phyloP scores from a whole-genome alignment of 2,113 vertebrate species.

The Chloropsis cyanopogon region DNA sequence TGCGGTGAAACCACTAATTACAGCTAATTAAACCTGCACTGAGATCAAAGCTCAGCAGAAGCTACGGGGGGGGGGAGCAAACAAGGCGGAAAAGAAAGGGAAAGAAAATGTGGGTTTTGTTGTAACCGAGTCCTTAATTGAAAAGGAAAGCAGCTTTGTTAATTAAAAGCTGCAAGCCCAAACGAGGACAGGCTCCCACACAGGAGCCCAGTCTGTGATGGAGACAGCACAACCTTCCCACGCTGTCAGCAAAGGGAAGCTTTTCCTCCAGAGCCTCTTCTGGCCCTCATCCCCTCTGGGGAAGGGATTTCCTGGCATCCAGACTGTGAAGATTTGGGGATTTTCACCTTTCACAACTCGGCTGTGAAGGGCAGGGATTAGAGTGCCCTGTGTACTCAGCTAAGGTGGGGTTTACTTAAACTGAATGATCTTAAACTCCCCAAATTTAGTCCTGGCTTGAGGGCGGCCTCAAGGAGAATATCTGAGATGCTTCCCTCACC shows the following conservation, averaged over 20 bases:
- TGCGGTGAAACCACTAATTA: constrained; percentile 46
- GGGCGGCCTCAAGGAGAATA: not conserved
- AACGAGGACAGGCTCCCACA: not conserved
- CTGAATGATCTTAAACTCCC: fast-evolving
- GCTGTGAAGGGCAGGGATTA: fast-evolving
- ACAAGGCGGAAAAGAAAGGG: constrained; percentile 22
- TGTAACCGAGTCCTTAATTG: constrained; percentile 30
- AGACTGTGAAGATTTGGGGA: not conserved
- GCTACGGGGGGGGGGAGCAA: constrained; percentile 7
- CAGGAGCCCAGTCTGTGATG: not conserved
- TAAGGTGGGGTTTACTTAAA: not conserved
- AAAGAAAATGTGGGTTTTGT: constrained; percentile 23
- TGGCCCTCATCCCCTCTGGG: not conserved
- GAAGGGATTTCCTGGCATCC: not conserved
- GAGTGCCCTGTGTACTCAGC: not conserved
- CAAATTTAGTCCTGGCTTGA: not conserved
- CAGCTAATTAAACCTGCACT: constrained; percentile 52
- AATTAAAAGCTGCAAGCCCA: constrained; percentile 38
- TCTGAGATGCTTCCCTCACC: not conserved
- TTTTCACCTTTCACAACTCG: not conserved
- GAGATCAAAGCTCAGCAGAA: constrained; percentile 49
- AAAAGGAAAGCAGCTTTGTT: constrained; percentile 50
- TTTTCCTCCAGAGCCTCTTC: not conserved
- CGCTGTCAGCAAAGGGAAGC: not conserved
- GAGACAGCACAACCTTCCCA: not conserved